Evolutionary conservation across 2,113 vertebrate species (phyloP).

Genomic region (Laterallus jamaicensis): DNA sequence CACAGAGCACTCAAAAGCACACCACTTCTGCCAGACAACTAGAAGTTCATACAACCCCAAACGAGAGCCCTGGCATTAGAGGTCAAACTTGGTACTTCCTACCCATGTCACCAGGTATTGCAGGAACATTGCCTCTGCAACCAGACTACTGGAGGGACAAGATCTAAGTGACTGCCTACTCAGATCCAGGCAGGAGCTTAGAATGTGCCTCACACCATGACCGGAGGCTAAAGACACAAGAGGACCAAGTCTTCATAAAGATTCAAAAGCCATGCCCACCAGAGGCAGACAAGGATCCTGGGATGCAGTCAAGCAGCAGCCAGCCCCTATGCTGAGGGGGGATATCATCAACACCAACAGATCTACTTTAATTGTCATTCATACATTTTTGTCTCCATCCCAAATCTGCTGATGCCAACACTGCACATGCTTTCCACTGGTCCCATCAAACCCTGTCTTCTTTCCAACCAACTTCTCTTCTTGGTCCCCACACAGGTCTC

Average conservation of each 20-base stretch:
- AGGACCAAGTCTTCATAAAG: not conserved
- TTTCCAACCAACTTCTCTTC: not conserved
- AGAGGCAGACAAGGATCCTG: not conserved
- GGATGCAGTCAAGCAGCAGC: not conserved
- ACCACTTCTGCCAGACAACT: not conserved
- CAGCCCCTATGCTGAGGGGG: not conserved
- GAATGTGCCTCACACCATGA: rapidly evolving
- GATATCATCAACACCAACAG: not conserved
- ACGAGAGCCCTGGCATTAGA: not conserved
- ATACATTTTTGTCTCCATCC: not conserved
- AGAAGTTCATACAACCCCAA: not conserved
- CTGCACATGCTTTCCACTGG: rapidly evolving
- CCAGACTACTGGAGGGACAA: rapidly evolving
- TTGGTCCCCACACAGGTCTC: not conserved
- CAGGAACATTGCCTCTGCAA: rapidly evolving
- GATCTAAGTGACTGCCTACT: rapidly evolving
- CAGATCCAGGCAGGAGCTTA: not conserved
- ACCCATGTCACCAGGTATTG: not conserved
- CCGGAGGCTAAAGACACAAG: not conserved
- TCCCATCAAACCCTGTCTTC: not conserved
- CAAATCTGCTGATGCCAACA: not conserved
- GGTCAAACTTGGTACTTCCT: not conserved
- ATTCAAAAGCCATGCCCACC: not conserved
- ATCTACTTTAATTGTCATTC: not conserved
- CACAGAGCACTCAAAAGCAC: not conserved